These are phyloP conservation scores for Pelvicachromis taeniatus DNA, from an alignment of 2,113 vertebrate genomes.

Conservation along the genomic window DNA sequence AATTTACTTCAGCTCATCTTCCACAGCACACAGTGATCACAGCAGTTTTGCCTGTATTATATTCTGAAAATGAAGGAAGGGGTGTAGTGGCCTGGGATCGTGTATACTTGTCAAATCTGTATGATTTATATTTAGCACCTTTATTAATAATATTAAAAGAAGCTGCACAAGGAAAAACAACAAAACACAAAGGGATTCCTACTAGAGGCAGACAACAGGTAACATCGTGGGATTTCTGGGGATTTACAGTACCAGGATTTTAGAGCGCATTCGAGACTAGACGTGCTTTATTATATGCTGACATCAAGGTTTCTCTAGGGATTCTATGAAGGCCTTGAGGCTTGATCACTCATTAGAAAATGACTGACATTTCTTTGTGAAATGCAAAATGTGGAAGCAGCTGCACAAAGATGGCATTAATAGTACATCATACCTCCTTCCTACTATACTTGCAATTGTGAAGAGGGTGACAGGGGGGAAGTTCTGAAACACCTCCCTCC, in stretches of 20 bases:
- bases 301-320: background rate
- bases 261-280: background rate
- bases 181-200: background rate
- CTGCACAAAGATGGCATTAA: background rate
- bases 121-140: background rate
- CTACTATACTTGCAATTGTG: background rate
- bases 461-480: background rate
- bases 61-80: background rate
- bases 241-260: background rate
- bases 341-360: background rate
- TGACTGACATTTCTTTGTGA: background rate
- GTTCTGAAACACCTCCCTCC: background rate
- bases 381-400: background rate
- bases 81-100: background rate
- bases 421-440: background rate
- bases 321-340: background rate
- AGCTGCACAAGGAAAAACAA: background rate
- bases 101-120: background rate
- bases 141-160: background rate
- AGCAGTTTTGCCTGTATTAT: background rate
- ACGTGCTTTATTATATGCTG: background rate
- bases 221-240: background rate
- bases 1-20: slow-evolving; percentile 29
- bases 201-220: background rate
- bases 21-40: background rate